Conservation (phyloP, 2,113 vertebrate species). For the Epinephelus fuscoguttatus region DNA sequence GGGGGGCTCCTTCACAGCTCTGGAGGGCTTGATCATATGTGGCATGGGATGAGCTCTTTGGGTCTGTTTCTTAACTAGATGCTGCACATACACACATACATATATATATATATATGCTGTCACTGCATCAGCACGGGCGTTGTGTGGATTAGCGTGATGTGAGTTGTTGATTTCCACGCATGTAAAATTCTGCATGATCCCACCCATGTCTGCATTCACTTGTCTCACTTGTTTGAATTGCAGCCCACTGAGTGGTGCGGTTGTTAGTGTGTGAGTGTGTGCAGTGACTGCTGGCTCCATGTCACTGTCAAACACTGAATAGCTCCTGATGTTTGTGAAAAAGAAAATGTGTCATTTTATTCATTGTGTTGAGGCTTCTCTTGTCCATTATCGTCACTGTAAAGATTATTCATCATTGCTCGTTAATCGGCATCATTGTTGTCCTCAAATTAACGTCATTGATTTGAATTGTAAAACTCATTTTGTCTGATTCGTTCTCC, state of each 20-base stretch:
- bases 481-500: constrained; percentile 6
- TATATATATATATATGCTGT: too few species aligned
- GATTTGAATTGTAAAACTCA: constrained; percentile 23
- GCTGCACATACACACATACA: constrained; percentile 11
- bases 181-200: constrained; percentile 35
- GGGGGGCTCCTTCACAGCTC: constrained; percentile 34
- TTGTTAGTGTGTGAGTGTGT: constrained; percentile 4
- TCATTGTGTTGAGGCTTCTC: background rate
- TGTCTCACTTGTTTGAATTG: constrained; percentile 25
- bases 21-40: constrained; percentile 37
- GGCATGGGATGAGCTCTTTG: constrained; percentile 31
- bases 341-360: constrained; percentile 10
- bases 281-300: constrained; percentile 10
- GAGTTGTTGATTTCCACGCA: constrained; percentile 39
- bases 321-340: background rate
- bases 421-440: constrained; percentile 7
- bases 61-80: constrained; percentile 22
- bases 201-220: constrained; percentile 21
- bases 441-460: background rate
- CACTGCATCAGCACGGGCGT: constrained; percentile 21
- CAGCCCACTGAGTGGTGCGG: constrained; percentile 15
- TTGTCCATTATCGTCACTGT: background rate
- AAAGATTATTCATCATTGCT: constrained; percentile 1
- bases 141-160: constrained; percentile 14
- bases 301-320: constrained; percentile 23